These are phyloP conservation scores for Myrmecobius fasciatus DNA, from an alignment of 2,113 vertebrate genomes.

Conservation along the genomic window DNA sequence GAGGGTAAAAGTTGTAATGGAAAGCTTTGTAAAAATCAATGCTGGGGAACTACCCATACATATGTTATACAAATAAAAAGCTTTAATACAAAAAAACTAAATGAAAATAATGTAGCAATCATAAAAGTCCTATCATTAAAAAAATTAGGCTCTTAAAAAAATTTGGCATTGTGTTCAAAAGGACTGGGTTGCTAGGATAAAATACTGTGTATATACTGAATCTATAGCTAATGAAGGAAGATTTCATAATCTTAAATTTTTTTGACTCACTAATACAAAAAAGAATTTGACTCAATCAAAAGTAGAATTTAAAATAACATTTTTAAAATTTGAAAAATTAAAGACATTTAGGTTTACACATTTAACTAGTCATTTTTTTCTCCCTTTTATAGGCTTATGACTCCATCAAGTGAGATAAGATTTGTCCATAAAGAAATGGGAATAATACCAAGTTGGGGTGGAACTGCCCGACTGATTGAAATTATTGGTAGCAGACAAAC, in stretches of 20 bases:
- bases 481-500: slow-evolving; percentile 88
- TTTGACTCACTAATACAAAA: neutral
- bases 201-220: slow-evolving; percentile 25
- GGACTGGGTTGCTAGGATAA: neutral
- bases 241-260: slow-evolving; percentile 35
- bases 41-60: too few relatives aligned
- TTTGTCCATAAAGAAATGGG: slow-evolving; percentile 98
- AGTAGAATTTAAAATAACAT: neutral
- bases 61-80: too few relatives aligned
- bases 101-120: neutral
- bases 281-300: neutral
- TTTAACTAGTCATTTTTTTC: slow-evolving; percentile 34
- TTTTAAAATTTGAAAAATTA: neutral
- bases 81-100: too few relatives aligned
- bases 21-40: too few relatives aligned
- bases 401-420: slow-evolving; percentile 89
- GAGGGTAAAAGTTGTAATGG: too few relatives aligned
- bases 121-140: slow-evolving; percentile 25
- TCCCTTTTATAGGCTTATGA: slow-evolving; percentile 89
- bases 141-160: slow-evolving; percentile 33
- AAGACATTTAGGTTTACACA: slow-evolving; percentile 25
- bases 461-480: slow-evolving; percentile 87
- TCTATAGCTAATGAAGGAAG: neutral
- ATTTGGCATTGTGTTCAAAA: slow-evolving; percentile 27
- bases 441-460: slow-evolving; percentile 96